Evolutionary conservation across 2,888 invertebrate genomes (phyloP).

Genomic region (Thecophora atra): DNA sequence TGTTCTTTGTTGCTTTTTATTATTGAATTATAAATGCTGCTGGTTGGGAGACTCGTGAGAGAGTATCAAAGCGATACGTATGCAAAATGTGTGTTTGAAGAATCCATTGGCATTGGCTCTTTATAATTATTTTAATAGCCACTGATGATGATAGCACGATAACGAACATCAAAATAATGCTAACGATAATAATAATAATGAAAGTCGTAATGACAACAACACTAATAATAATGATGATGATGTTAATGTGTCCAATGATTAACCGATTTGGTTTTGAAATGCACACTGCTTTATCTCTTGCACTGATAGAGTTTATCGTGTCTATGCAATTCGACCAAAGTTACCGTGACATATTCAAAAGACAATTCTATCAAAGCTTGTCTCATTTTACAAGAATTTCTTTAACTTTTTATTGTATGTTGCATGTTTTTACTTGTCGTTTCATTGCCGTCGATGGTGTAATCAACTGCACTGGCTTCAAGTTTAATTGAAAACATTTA

Average conservation of each 20-base stretch:
- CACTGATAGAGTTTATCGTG: not conserved
- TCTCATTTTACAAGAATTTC: conserved; percentile 32
- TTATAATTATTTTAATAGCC: not conserved
- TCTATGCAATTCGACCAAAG: not conserved
- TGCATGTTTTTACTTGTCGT: not conserved
- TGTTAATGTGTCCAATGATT: conserved; percentile 16
- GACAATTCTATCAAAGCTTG: not conserved
- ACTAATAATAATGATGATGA: not conserved
- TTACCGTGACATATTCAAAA: not conserved
- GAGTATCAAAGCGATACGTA: conserved; percentile 26
- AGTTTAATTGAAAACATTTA: conserved; percentile 23
- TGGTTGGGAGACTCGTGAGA: conserved; percentile 11
- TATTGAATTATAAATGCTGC: no score
- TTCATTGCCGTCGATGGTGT: not conserved
- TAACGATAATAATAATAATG: not conserved
- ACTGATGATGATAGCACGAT: not conserved
- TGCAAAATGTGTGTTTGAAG: not conserved
- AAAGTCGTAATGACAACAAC: not conserved
- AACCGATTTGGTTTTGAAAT: conserved; percentile 29
- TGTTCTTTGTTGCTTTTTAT: no score
- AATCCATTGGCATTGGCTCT: no score
- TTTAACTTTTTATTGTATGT: not conserved
- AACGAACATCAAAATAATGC: not conserved
- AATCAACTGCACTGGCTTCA: not conserved
- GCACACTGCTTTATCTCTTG: not conserved